Conservation (phyloP, 2,888 invertebrate genomes). For the Metopia argyrocephala region DNA sequence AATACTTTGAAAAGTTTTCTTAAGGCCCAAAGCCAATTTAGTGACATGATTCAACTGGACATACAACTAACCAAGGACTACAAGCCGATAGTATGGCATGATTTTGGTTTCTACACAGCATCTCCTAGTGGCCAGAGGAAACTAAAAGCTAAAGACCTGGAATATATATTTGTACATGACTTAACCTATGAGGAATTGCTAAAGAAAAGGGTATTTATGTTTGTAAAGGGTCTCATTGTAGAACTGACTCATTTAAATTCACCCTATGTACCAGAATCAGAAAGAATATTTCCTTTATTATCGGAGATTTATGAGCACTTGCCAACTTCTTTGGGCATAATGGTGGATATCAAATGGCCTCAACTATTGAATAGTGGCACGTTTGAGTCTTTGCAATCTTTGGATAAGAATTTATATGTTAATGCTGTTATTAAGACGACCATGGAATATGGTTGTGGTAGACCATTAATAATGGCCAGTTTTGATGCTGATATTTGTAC, state of each 20-base stretch:
- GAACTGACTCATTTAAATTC: slow-evolving; percentile 85
- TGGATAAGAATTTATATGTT: slow-evolving; percentile 94
- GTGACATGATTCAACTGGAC: slow-evolving; percentile 98
- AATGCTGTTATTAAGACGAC: slow-evolving; percentile 90
- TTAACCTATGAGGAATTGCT: slow-evolving; percentile 93
- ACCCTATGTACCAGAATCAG: slow-evolving; percentile 80
- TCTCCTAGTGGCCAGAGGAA: slow-evolving; percentile 81
- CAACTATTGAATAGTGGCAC: slow-evolving; percentile 91
- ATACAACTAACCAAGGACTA: slow-evolving; percentile 97
- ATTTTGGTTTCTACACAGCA: slow-evolving; percentile 86
- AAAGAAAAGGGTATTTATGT: slow-evolving; percentile 90
- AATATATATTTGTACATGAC: slow-evolving; percentile 94
- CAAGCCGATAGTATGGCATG: slow-evolving; percentile 96
- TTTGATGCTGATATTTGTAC: slow-evolving; percentile 97
- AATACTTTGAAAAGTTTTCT: slow-evolving; percentile 97
- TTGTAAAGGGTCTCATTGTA: slow-evolving; percentile 84
- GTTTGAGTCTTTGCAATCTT: slow-evolving; percentile 87
- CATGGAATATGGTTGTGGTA: slow-evolving; percentile 85
- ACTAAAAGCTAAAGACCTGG: slow-evolving; percentile 86
- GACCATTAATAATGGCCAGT: slow-evolving; percentile 94
- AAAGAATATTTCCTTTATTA: slow-evolving; percentile 95
- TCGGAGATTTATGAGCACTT: slow-evolving; percentile 87
- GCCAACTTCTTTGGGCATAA: slow-evolving; percentile 91
- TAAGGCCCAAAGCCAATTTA: slow-evolving; percentile 92
- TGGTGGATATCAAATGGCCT: slow-evolving; percentile 98